Evolutionary conservation across 2,888 invertebrate species (phyloP).

Genomic region (Omphaloscelis lunosa): DNA sequence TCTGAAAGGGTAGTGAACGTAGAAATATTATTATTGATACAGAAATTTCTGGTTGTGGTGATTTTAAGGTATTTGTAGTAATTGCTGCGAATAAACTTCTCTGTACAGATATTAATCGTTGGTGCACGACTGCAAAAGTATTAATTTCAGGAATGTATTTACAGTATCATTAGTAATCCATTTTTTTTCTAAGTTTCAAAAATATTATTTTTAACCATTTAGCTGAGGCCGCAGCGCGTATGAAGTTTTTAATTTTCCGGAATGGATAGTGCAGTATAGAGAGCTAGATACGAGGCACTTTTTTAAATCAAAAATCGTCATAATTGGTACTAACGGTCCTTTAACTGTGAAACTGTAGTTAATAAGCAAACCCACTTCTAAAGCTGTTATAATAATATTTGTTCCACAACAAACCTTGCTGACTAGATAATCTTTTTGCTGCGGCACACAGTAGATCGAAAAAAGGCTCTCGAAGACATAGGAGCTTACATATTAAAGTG

Average conservation of each 20-base stretch:
- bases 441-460: too few species aligned
- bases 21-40: neutral
- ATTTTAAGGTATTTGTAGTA: neutral
- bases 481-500: too few species aligned
- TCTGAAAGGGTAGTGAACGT: neutral
- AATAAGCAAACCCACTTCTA: neutral
- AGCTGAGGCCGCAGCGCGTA: too few species aligned
- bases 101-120: neutral
- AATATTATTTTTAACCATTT: conserved; percentile 2
- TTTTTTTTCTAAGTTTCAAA: neutral
- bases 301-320: neutral
- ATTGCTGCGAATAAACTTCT: neutral
- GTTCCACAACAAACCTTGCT: conserved; percentile 1
- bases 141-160: neutral
- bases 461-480: too few species aligned
- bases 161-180: too few species aligned
- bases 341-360: neutral
- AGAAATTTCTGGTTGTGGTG: neutral
- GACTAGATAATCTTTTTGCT: conserved; percentile 10
- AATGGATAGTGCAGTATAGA: neutral
- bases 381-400: neutral
- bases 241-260: conserved; percentile 22
- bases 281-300: neutral
- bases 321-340: neutral
- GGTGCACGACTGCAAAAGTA: neutral